Evolutionary conservation across 2,113 vertebrate genomes (phyloP).

Genomic region (Pandion haliaetus): DNA sequence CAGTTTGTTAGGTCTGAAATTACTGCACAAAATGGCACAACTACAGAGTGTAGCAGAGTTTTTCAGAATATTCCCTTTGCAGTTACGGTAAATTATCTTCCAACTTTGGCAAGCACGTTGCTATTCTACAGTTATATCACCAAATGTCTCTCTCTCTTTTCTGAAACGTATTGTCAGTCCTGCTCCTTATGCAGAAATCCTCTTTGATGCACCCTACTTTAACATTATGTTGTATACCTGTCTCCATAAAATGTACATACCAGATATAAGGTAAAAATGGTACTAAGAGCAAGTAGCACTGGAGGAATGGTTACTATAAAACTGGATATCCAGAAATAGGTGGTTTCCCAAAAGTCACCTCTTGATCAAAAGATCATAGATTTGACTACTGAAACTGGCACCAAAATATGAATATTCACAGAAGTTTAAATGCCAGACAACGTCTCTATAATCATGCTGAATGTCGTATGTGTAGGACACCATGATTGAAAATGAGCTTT

Average conservation of each 20-base stretch:
- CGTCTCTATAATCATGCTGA: rapidly evolving
- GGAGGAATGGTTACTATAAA: neutral
- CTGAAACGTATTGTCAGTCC: neutral
- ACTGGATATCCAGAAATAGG: neutral
- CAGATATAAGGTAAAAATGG: neutral
- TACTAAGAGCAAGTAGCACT: neutral
- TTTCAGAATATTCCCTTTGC: neutral
- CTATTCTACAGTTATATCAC: neutral
- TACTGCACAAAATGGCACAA: neutral
- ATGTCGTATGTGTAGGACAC: neutral
- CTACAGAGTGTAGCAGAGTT: neutral
- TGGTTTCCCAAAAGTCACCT: neutral
- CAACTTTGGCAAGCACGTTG: neutral
- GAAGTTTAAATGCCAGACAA: neutral
- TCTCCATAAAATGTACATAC: neutral
- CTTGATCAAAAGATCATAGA: neutral
- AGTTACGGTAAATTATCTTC: neutral
- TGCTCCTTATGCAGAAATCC: neutral
- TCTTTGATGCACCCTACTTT: neutral
- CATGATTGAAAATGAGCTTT: neutral
- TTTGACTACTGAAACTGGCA: neutral
- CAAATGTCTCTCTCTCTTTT: neutral
- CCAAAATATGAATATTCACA: rapidly evolving
- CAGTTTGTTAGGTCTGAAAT: slow-evolving; percentile 5
- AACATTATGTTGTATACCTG: neutral